A percentile compares a stretch with the other conserved stretches of the same genome.
Evolutionary conservation across 2,113 vertebrate species (phyloP).

Genomic region (Larimichthys polyactis): DNA sequence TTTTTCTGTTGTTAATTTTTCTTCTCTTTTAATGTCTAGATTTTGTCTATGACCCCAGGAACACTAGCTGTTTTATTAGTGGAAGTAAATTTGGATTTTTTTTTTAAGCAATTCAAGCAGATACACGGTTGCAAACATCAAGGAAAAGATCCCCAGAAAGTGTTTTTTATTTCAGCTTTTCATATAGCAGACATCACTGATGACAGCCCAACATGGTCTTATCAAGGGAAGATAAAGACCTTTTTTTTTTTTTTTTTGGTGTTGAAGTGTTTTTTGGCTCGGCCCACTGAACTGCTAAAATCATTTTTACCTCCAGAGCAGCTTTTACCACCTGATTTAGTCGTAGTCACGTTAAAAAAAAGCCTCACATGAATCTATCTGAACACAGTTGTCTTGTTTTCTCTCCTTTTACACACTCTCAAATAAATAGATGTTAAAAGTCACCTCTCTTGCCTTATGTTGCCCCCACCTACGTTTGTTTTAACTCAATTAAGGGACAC

Average conservation of each 20-base stretch:
- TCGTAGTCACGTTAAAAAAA: not conserved
- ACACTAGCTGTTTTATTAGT: not conserved
- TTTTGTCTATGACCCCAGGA: not conserved
- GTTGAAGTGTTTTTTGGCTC: not conserved
- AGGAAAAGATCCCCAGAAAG: too few species aligned
- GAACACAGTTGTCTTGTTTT: constrained; percentile 1
- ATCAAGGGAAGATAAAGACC: not conserved
- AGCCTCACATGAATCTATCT: not conserved
- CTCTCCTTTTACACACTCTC: not conserved
- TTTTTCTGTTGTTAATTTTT: not conserved
- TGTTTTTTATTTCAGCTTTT: constrained; percentile 5
- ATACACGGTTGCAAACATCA: not conserved
- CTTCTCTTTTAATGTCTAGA: not conserved
- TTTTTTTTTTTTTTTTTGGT: not conserved
- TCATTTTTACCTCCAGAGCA: constrained; percentile 44
- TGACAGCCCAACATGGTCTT: not conserved
- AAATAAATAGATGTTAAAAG: not conserved
- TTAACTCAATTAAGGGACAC: constrained; percentile 29
- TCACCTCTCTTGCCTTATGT: constrained; percentile 12
- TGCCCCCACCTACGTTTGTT: constrained; percentile 32
- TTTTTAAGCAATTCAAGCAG: not conserved
- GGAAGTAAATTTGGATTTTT: not conserved
- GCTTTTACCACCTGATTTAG: constrained; percentile 28
- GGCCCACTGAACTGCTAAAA: not conserved
- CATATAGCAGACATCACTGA: not conserved